Conservation (phyloP, 2,888 invertebrate species). For the Phlogophora meticulosa region DNA sequence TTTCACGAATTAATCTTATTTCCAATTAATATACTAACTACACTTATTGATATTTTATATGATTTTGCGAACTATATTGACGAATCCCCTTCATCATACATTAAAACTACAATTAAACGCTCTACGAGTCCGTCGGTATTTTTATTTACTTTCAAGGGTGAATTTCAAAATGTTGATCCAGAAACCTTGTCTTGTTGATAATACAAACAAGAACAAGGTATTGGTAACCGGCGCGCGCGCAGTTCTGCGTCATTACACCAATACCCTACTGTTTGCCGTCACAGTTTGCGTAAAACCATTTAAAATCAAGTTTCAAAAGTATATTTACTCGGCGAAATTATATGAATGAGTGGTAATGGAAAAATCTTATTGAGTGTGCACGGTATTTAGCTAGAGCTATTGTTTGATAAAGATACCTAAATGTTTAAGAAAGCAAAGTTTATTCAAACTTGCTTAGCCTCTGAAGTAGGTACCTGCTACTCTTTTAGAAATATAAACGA, state of each 20-base stretch:
- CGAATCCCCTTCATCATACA: too few relatives aligned
- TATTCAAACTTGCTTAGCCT: background rate
- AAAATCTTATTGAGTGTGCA: too few relatives aligned
- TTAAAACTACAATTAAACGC: background rate
- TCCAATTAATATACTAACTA: too few relatives aligned
- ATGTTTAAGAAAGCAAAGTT: background rate
- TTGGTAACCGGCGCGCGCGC: constrained; percentile 15
- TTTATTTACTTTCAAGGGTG: constrained; percentile 5
- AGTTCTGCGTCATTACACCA: constrained; percentile 37
- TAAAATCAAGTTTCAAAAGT: background rate
- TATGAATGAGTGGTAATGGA: background rate
- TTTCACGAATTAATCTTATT: too few relatives aligned
- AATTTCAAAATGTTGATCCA: constrained; percentile 18
- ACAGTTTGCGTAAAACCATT: constrained; percentile 33
- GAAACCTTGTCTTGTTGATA: constrained; percentile 19
- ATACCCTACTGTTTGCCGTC: constrained; percentile 40
- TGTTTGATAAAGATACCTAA: background rate
- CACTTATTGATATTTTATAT: too few relatives aligned
- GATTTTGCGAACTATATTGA: too few relatives aligned
- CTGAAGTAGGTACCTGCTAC: background rate
- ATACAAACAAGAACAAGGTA: constrained; percentile 12
- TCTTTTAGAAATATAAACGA: constrained; percentile 15
- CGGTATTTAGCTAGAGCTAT: too few relatives aligned
- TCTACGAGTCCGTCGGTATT: background rate
- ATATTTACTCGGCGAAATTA: constrained; percentile 19